phyloP scores from a whole-genome alignment of 2,797 vertebrate species.

The Lacerta viridis region DNA sequence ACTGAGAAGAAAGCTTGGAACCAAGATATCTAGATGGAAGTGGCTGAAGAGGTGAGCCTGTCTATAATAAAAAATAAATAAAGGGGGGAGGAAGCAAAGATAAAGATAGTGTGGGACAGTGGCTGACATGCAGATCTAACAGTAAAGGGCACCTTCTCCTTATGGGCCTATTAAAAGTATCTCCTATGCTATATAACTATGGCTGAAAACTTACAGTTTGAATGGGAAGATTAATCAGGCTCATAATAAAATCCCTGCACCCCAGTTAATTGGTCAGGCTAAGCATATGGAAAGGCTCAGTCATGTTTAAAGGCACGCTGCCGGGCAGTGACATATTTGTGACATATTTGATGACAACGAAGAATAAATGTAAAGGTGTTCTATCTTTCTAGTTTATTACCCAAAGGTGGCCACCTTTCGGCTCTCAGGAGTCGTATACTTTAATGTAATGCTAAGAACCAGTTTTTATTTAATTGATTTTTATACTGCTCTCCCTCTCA shows the following conservation, averaged over 20 bases:
- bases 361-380: neutral
- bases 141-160: neutral
- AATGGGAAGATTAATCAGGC: slow-evolving; percentile 21
- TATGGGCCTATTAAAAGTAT: neutral
- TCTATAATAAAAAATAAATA: too few relatives aligned
- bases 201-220: slow-evolving; percentile 8
- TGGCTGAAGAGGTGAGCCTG: neutral
- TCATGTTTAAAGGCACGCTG: neutral
- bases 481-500: too few relatives aligned
- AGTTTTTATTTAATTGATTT: too few relatives aligned
- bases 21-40: neutral
- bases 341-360: neutral
- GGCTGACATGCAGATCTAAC: neutral
- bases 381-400: neutral
- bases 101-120: neutral
- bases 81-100: neutral
- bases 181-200: neutral
- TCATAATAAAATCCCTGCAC: slow-evolving; percentile 20
- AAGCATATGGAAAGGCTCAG: neutral
- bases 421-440: neutral
- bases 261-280: neutral
- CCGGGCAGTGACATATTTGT: neutral
- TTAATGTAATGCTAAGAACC: neutral
- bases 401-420: neutral
- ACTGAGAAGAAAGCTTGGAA: neutral